Percentiles rank a stretch among this genome's conserved stretches.
Conservation (phyloP, 1,140 invertebrate genomes). For the Macrocentrus cingulum region DNA sequence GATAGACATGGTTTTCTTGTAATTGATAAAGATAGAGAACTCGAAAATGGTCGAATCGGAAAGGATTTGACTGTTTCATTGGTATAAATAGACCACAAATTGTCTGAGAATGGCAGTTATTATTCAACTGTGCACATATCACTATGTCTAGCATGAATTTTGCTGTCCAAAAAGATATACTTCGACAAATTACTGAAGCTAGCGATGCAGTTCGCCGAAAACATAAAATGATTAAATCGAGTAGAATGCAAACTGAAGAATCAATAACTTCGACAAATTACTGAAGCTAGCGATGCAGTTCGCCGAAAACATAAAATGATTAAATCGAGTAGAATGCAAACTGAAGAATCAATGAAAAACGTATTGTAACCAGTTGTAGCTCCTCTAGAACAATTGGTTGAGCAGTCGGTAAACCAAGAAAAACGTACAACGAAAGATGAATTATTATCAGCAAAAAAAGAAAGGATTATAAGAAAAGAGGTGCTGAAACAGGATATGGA, state of each 20-base stretch:
- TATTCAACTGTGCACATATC: too few species aligned
- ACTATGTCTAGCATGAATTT: neutral
- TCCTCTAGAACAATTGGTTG: conserved; percentile 23
- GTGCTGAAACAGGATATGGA: too few species aligned
- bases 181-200: conserved; percentile 23
- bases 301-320: too few species aligned
- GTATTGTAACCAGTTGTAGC: conserved; percentile 22
- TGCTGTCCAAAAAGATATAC: neutral
- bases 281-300: too few species aligned
- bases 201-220: conserved; percentile 28
- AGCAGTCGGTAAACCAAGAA: too few species aligned
- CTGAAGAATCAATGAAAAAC: conserved; percentile 15
- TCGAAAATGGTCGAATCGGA: neutral
- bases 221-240: conserved; percentile 27
- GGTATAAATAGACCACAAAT: neutral
- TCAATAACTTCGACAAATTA: too few species aligned
- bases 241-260: conserved; percentile 5
- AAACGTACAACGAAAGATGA: neutral
- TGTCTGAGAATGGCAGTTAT: neutral
- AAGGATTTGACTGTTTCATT: conserved; percentile 3
- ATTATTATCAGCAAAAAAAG: neutral
- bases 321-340: too few species aligned
- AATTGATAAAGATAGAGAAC: neutral
- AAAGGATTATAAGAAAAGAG: neutral
- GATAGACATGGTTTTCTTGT: too few species aligned